phyloP scores from a whole-genome alignment of 2,797 vertebrate species.

The Spinibarbus caldwelli region DNA sequence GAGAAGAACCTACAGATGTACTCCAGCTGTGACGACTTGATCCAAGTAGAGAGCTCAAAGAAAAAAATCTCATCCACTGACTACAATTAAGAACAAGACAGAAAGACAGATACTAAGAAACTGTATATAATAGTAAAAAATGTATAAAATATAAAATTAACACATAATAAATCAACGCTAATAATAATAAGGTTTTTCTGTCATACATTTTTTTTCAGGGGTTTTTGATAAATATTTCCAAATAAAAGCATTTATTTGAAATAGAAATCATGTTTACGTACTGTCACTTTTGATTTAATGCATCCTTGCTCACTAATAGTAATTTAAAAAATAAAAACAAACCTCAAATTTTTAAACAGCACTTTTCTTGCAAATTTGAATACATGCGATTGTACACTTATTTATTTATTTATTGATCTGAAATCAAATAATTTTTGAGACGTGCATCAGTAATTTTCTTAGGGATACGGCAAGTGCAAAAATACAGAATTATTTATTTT shows the following conservation, averaged over 20 bases:
- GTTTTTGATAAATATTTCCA: neutral
- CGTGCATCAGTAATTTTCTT: neutral
- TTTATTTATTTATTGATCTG: too few species aligned
- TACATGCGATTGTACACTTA: too few species aligned
- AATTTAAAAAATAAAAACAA: neutral
- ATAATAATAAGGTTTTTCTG: neutral
- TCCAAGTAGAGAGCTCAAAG: conserved; percentile 14
- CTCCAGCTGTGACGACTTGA: conserved; percentile 9
- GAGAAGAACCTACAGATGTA: conserved; percentile 42
- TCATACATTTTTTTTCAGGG: neutral
- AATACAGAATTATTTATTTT: too few species aligned
- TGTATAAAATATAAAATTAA: neutral
- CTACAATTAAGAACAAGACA: conserved; percentile 24
- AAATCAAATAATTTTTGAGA: neutral
- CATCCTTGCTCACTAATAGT: neutral
- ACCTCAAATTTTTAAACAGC: neutral
- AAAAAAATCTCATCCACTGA: conserved; percentile 1
- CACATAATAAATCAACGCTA: neutral
- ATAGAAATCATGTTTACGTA: neutral
- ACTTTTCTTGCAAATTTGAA: too few species aligned
- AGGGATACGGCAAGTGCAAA: neutral
- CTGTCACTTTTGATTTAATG: neutral
- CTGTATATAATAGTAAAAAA: neutral
- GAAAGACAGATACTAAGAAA: neutral
- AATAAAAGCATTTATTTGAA: neutral